Conservation (phyloP, 1,140 invertebrate species). For the Heliconius eleuchia region DNA sequence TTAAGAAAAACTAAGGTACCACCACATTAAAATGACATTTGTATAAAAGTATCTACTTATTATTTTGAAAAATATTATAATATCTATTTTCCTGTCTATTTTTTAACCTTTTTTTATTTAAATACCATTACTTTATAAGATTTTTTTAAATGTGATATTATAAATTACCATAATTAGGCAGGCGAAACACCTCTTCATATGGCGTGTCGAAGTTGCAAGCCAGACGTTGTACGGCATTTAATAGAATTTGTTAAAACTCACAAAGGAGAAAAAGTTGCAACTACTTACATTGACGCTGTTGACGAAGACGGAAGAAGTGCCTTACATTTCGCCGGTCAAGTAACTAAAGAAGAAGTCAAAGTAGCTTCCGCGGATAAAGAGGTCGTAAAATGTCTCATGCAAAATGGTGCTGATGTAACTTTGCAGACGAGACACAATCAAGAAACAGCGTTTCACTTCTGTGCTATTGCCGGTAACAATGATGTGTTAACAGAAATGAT, state of each 20-base stretch:
- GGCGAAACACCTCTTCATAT: conserved; percentile 98
- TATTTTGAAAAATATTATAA: too few species aligned
- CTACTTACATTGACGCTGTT: conserved; percentile 89
- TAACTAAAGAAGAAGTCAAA: conserved; percentile 88
- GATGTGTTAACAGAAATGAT: conserved; percentile 97
- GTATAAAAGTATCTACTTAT: not conserved
- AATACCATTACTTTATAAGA: not conserved
- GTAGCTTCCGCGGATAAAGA: conserved; percentile 92
- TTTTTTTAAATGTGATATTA: not conserved
- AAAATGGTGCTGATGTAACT: conserved; percentile 94
- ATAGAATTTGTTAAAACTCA: conserved; percentile 92
- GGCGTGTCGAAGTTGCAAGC: conserved; percentile 91
- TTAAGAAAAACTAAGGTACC: conserved; percentile 93
- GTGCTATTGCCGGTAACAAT: conserved; percentile 96
- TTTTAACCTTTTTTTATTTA: too few species aligned
- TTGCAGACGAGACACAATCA: conserved; percentile 91
- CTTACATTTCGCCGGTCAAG: conserved; percentile 93
- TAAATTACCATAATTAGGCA: conserved; percentile 83
- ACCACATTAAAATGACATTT: not conserved
- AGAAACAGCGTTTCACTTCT: conserved; percentile 98
- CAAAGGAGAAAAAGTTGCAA: conserved; percentile 86
- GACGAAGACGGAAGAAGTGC: conserved; percentile 96
- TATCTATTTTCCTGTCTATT: too few species aligned
- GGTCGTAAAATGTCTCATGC: conserved; percentile 92
- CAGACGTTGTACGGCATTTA: conserved; percentile 92